Percentiles rank a stretch among this genome's conserved stretches.
Evolutionary conservation across 2,888 invertebrate species (phyloP).

Genomic region (Syritta pipiens): DNA sequence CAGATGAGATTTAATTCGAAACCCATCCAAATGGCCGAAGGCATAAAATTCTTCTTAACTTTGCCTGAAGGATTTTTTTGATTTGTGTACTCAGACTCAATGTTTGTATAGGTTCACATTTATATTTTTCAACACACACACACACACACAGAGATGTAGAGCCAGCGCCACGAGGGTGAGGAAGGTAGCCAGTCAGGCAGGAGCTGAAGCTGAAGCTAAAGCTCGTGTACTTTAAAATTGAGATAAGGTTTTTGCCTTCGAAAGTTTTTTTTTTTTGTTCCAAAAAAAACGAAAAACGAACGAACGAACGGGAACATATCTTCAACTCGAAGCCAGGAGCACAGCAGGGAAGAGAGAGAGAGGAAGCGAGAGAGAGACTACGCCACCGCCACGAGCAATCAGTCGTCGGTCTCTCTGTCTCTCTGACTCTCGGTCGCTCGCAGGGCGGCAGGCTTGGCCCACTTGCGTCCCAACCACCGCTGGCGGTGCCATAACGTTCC

Average conservation of each 20-base stretch:
- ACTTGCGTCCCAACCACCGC: slow-evolving; percentile 60
- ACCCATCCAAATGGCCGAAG: slow-evolving; percentile 74
- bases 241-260: slow-evolving; percentile 79
- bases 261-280: slow-evolving; percentile 78
- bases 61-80: slow-evolving; percentile 77
- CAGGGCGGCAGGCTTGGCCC: slow-evolving; percentile 32
- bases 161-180: background rate
- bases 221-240: slow-evolving; percentile 76
- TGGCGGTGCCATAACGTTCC: slow-evolving; percentile 65
- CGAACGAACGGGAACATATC: slow-evolving; percentile 49
- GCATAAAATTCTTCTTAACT: slow-evolving; percentile 78
- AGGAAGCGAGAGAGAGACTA: slow-evolving; percentile 47
- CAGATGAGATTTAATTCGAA: slow-evolving; percentile 73
- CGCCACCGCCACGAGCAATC: slow-evolving; percentile 57
- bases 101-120: slow-evolving; percentile 69
- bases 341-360: slow-evolving; percentile 53
- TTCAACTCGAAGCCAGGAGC: too few species aligned
- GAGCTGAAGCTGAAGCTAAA: slow-evolving; percentile 66
- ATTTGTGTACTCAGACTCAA: slow-evolving; percentile 75
- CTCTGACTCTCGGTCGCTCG: slow-evolving; percentile 6
- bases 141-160: slow-evolving; percentile 9
- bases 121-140: slow-evolving; percentile 63
- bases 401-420: slow-evolving; percentile 1
- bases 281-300: slow-evolving; percentile 44
- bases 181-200: slow-evolving; percentile 72